Conservation (phyloP, 2,113 vertebrate species). For the Larimichthys crocea region DNA sequence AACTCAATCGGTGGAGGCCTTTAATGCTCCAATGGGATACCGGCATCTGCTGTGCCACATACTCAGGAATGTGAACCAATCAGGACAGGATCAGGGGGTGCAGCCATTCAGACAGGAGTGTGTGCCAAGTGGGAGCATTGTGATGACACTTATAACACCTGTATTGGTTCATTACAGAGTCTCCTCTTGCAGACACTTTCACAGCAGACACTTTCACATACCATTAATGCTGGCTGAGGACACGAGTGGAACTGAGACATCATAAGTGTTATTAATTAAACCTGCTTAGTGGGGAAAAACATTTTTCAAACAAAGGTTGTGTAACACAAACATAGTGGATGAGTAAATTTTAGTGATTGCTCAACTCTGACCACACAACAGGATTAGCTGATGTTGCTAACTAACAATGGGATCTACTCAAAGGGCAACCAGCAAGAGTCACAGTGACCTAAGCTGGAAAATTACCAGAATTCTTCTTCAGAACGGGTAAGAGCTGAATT, state of each 20-base stretch:
- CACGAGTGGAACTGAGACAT: neutral
- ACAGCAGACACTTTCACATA: neutral
- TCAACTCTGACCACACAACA: neutral
- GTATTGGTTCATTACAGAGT: neutral
- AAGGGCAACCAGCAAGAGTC: neutral
- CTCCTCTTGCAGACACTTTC: neutral
- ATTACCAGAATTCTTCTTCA: neutral
- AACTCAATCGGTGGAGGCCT: constrained; percentile 2
- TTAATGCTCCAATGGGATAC: constrained; percentile 4
- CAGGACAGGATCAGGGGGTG: neutral
- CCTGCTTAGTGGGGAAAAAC: neutral
- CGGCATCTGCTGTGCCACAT: constrained; percentile 3
- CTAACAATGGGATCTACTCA: neutral
- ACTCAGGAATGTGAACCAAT: constrained; percentile 17
- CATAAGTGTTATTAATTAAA: neutral
- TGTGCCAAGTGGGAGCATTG: constrained; percentile 4
- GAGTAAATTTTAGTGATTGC: neutral
- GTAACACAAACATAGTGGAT: neutral
- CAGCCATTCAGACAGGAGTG: neutral
- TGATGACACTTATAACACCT: neutral
- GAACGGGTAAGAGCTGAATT: neutral
- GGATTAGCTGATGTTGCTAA: neutral
- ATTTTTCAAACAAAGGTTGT: neutral
- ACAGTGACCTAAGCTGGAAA: neutral
- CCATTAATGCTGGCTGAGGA: neutral